Conservation (phyloP, 2,888 invertebrate genomes). For the Mythimna impura region DNA sequence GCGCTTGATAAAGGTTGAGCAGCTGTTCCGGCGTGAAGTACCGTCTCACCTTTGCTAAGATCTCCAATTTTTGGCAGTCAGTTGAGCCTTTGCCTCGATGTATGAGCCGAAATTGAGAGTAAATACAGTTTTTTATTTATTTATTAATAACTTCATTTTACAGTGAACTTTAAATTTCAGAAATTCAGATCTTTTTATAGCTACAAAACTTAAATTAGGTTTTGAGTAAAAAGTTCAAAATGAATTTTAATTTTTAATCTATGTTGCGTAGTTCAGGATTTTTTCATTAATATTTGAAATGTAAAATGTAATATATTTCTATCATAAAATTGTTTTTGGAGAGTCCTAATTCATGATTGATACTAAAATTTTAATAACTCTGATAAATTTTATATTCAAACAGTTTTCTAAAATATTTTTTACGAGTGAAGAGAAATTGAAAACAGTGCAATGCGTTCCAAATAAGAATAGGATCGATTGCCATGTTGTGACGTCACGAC, state of each 20-base stretch:
- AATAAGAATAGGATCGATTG: too few species aligned
- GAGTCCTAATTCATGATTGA: conserved; percentile 37
- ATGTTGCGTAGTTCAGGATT: not conserved
- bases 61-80: too few species aligned
- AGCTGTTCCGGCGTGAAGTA: too few species aligned
- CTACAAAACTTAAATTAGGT: conserved; percentile 32
- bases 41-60: too few species aligned
- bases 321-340: conserved; percentile 26
- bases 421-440: not conserved
- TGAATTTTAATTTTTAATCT: conserved; percentile 43
- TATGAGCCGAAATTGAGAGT: too few species aligned
- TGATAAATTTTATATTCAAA: not conserved
- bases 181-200: conserved; percentile 9
- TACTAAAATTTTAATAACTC: conserved; percentile 4
- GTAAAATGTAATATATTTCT: conserved; percentile 25
- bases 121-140: not conserved
- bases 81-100: too few species aligned
- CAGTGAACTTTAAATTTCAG: conserved; percentile 5
- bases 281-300: conserved; percentile 31
- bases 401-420: not conserved
- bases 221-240: conserved; percentile 32
- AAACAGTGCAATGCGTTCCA: too few species aligned
- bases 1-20: too few species aligned
- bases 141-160: conserved; percentile 10
- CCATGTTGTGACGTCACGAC: too few species aligned